phyloP scores from a whole-genome alignment of 2,113 vertebrate genomes.

The Budorcas taxicolor region DNA sequence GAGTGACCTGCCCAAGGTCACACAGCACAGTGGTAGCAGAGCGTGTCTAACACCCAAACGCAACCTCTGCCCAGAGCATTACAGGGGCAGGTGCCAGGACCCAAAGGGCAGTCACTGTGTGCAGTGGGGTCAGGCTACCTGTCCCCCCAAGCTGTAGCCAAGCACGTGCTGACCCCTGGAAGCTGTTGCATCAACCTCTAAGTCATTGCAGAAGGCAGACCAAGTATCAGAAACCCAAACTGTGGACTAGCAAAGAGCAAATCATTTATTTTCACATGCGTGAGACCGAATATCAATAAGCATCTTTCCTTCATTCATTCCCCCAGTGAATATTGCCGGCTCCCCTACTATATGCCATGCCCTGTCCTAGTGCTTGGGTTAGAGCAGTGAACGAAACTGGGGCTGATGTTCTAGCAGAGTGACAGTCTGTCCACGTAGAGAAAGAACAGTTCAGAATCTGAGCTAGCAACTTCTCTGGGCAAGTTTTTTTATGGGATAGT shows the following conservation, averaged over 20 bases:
- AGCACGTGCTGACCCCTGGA: background rate
- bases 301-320: background rate
- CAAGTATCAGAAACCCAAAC: accelerated
- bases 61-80: background rate
- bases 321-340: accelerated
- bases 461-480: background rate
- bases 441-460: background rate
- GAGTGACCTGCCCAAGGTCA: background rate
- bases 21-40: background rate
- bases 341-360: accelerated
- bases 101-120: background rate
- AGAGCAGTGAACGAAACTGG: accelerated
- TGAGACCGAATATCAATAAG: accelerated
- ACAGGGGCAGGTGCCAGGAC: background rate
- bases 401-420: accelerated
- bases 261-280: background rate
- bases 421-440: background rate
- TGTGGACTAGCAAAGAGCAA: background rate
- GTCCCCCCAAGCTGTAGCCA: background rate
- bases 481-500: background rate
- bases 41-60: background rate
- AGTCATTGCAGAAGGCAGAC: background rate
- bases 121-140: background rate
- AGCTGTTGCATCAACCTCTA: background rate
- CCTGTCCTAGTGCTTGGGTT: background rate